Base-by-base conservation (phyloP, 92 coral and sea anemone genomes). In the Plumapathes pennacea region DNA sequence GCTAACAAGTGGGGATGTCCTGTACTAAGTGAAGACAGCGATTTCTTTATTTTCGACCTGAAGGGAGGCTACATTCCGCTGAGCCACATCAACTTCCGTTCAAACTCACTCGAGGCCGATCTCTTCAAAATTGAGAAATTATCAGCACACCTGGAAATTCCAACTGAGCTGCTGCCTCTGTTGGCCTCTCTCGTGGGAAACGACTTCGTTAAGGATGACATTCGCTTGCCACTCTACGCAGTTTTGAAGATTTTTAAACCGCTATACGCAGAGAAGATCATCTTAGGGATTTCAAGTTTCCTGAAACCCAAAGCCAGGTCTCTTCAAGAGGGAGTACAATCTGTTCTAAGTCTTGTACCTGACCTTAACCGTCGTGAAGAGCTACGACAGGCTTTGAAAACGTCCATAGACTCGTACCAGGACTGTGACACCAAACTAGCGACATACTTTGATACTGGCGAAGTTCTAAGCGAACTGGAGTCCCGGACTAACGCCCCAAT, bases 161-260 rank as follows among this genome's bases (percentile, higher is more conserved):
- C 55, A 13, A 46, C 48, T n/a, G 50, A 25, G 3, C 60, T 89
- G 38, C 64, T 85, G 24, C 95, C 98, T 4, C 55, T 92, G 59
- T 63, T 83, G 4, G 98, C 94, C 32, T 92, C 98, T 19, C 59
- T 88, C 24, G 58, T 89, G 27, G 98, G 96, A 3, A 92, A 92
- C 46, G 98, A 92, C 44, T 92, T 77, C 39, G 61, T 92, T 7
- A 76, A n/a, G n/a, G n/a, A n/a, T n/a, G n/a, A n/a, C n/a, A n/a
- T n/a, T n/a, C n/a, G n/a, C n/a, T n/a, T n/a, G n/a, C n/a, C n/a
- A n/a, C n/a, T n/a, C n/a, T n/a, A n/a, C n/a, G n/a, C n/a, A n/a
- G n/a, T n/a, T n/a, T n/a, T n/a, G n/a, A n/a, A n/a, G n/a, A n/a
- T n/a, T n/a, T n/a, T n/a, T n/a, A n/a, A n/a, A n/a, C n/a, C n/a